These are phyloP conservation scores for Ormyrus labotus DNA, from an alignment of 2,888 invertebrate species.

Conservation along the genomic window DNA sequence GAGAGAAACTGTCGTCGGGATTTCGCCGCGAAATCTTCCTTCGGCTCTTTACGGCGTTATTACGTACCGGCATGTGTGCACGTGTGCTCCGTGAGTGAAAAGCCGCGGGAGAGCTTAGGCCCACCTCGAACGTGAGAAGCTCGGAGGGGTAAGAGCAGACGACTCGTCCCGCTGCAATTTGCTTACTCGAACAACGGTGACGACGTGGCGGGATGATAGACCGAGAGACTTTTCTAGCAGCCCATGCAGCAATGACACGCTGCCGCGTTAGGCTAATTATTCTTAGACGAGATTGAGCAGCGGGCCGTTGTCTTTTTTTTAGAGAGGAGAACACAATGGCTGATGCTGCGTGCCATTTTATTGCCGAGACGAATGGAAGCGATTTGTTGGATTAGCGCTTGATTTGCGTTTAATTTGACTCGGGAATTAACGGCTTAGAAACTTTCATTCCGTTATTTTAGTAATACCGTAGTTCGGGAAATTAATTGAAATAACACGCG, in stretches of 20 bases:
- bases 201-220: conserved; percentile 51
- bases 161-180: conserved; percentile 44
- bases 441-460: no score
- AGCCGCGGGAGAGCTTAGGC: conserved; percentile 46
- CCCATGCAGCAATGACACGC: conserved; percentile 43
- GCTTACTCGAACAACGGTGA: conserved; percentile 28
- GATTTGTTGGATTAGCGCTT: conserved; percentile 5
- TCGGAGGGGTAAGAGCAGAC: neutral
- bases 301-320: conserved; percentile 16
- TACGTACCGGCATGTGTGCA: conserved; percentile 18
- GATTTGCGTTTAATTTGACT: conserved; percentile 31
- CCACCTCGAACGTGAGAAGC: neutral
- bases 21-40: conserved; percentile 60
- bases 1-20: conserved; percentile 62
- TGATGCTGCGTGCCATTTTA: neutral
- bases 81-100: conserved; percentile 49
- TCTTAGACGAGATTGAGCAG: conserved; percentile 37
- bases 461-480: no score
- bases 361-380: neutral
- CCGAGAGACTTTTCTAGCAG: conserved; percentile 40
- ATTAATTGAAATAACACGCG: no score
- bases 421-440: no score
- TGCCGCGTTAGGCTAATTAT: conserved; percentile 47
- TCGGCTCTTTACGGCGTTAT: conserved; percentile 55
- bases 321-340: no score